Conservation (phyloP, 2,113 vertebrate genomes). For the Otolemur garnettii region DNA sequence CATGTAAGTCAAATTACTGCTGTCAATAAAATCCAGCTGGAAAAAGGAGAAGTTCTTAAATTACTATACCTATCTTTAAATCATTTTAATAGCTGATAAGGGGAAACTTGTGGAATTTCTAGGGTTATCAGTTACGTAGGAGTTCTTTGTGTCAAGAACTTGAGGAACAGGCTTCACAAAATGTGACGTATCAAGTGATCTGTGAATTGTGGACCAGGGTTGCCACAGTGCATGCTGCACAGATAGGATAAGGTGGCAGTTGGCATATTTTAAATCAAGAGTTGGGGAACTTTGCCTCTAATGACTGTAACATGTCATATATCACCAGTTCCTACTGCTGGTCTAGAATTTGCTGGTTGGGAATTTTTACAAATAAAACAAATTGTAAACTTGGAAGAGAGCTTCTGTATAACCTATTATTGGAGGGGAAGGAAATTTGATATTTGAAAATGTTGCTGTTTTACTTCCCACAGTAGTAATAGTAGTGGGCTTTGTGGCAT, state of each 20-base stretch:
- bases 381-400: not conserved
- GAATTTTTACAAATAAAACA: slow-evolving; percentile 57
- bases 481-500: not conserved
- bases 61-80: not conserved
- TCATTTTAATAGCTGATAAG: slow-evolving; percentile 8
- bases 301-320: not conserved
- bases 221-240: not conserved
- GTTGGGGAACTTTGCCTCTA: not conserved
- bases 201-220: not conserved
- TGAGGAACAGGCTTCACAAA: not conserved
- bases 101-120: not conserved
- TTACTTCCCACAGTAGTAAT: not conserved
- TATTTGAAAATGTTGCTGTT: slow-evolving; percentile 11
- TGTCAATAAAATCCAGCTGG: slow-evolving; percentile 19
- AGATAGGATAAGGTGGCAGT: not conserved
- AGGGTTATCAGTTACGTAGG: not conserved
- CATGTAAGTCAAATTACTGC: slow-evolving; percentile 36
- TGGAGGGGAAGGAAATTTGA: not conserved
- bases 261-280: slow-evolving; percentile 23
- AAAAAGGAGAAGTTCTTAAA: slow-evolving; percentile 12
- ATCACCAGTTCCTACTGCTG: not conserved
- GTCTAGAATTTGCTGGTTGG: slow-evolving; percentile 40
- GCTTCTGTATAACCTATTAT: not conserved
- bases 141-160: slow-evolving; percentile 9
- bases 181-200: not conserved